Conservation (phyloP, 2,797 vertebrate genomes). For the Mallotus villosus region DNA sequence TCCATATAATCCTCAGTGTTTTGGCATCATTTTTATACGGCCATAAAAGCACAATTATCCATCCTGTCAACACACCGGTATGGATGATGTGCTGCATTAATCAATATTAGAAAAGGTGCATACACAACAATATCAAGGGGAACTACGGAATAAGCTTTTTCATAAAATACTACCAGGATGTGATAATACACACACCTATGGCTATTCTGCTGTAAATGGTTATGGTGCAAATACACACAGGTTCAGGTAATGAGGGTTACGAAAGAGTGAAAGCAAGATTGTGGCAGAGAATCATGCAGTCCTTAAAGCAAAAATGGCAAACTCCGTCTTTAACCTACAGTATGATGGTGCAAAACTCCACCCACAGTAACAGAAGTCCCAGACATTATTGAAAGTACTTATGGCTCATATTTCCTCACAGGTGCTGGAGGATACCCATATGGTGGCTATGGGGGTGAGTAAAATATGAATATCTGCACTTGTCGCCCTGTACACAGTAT, state of each 20-base stretch:
- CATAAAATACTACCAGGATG: background rate
- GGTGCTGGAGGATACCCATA: conserved; percentile 53
- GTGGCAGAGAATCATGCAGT: too few species aligned
- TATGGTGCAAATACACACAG: background rate
- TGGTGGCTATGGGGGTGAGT: conserved; percentile 54
- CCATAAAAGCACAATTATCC: background rate
- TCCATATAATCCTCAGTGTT: background rate
- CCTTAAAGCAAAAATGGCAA: too few species aligned
- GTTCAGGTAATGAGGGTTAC: background rate
- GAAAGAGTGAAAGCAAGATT: too few species aligned
- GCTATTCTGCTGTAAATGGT: background rate
- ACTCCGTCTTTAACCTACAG: too few species aligned
- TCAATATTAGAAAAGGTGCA: background rate
- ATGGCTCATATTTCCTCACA: conserved; percentile 11
- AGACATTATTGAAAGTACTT: background rate
- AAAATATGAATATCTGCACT: background rate
- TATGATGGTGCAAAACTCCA: background rate
- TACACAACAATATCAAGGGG: background rate
- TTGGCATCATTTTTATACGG: background rate
- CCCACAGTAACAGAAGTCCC: background rate
- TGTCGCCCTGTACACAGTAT: background rate
- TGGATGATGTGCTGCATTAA: background rate
- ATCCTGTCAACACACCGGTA: background rate
- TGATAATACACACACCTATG: background rate
- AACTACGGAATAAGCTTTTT: background rate